Conservation (phyloP, 2,888 invertebrate species). For the Epirrhoe alternata region DNA sequence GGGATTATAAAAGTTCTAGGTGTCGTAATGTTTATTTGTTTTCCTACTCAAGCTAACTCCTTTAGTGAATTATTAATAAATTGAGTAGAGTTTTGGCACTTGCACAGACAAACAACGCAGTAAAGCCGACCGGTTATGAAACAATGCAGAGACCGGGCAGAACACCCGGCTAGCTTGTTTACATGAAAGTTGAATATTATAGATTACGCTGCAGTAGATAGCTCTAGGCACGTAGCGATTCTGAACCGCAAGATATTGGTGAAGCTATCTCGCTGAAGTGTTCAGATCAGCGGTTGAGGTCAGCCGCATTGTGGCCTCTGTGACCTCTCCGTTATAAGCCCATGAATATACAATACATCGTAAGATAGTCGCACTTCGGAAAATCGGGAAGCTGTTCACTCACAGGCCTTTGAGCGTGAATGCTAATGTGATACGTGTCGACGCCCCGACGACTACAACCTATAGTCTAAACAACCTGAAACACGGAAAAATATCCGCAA, state of each 20-base stretch:
- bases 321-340: slow-evolving; percentile 36
- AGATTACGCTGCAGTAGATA: slow-evolving; percentile 29
- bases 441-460: slow-evolving; percentile 71
- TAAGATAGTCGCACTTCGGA: slow-evolving; percentile 40
- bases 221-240: slow-evolving; percentile 26
- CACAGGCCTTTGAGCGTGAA: slow-evolving; percentile 51
- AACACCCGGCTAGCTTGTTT: slow-evolving; percentile 26
- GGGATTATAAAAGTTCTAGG: slow-evolving; percentile 28
- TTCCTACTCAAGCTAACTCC: slow-evolving; percentile 20
- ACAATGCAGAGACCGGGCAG: slow-evolving; percentile 19
- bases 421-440: slow-evolving; percentile 74
- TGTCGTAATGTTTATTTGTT: slow-evolving; percentile 29
- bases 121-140: slow-evolving; percentile 29
- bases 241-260: slow-evolving; percentile 50
- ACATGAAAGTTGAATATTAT: slow-evolving; percentile 37
- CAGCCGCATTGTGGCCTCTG: slow-evolving; percentile 47
- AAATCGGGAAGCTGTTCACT: slow-evolving; percentile 37
- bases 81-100: slow-evolving; percentile 28
- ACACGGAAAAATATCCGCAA: slow-evolving; percentile 84
- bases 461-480: slow-evolving; percentile 82
- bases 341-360: slow-evolving; percentile 40
- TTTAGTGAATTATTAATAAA: slow-evolving; percentile 28
- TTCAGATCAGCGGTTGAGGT: slow-evolving; percentile 45
- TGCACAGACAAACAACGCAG: slow-evolving; percentile 30
- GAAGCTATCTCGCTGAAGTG: slow-evolving; percentile 47